Base-by-base conservation (phyloP, 2,797 vertebrate species). In the Pseudochaenichthys georgianus region DNA sequence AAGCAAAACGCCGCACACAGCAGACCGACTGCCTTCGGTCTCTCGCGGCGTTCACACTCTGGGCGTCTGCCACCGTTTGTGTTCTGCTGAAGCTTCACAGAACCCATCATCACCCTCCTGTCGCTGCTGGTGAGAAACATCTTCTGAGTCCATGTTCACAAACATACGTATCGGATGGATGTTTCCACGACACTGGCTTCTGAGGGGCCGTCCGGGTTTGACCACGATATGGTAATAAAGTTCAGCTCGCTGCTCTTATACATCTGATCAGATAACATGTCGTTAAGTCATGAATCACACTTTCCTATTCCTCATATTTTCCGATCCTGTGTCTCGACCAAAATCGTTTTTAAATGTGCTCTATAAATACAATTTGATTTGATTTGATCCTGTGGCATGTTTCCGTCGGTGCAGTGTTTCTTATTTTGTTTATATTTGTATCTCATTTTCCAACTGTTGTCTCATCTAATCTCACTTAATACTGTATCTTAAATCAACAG, bases 41-140 rank as follows among this genome's bases (percentile, higher is more conserved):
- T 31, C 28, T 28, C 28, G 28, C 28, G 28, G 54, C 5, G 31
- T 51, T 72, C 52, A 46, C 51, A 5, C 52, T 16, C 21, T 42
- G 46, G 47, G 13, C 13, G 54, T 53, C 64, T 67, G 13, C 17
- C 63, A 68, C 46, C 1, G 55, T 47, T 19, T 2, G 13, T 57
- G 53, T 48, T 58, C 9, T 52, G 9, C 9, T 48, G 13, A 62
- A 55, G 63, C 42, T 51, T 72, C 55, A 48, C 34, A 38, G 43
- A 17, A 28, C 38, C 46, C 42, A 53, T 57, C 64, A 48, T n/a
- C 58, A 51, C 38, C 45, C 54, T 54, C 59, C 15, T 3, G 5
- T 21, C n/a, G 13, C 62, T 53, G 65, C 52, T 16, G 10, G 13
- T 63, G 31, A 19, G 60, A 60, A 2, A 60, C 53, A 38, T 57